Conservation (phyloP, 2,888 invertebrate species). For the Apodemia hepburni region DNA sequence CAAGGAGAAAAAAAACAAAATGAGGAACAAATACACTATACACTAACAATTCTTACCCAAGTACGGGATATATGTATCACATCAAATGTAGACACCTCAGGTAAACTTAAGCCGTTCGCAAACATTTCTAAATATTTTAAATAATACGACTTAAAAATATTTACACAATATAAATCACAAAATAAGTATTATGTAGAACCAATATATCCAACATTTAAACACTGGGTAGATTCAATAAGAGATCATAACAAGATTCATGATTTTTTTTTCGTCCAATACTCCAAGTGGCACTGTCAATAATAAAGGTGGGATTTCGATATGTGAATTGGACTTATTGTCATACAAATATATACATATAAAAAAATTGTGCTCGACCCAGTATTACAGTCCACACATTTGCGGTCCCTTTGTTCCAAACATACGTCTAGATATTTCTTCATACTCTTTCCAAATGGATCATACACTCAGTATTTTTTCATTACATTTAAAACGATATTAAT, state of each 20-base stretch:
- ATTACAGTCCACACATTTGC: slow-evolving; percentile 43
- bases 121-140: slow-evolving; percentile 43
- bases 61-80: slow-evolving; percentile 57
- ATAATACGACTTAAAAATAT: slow-evolving; percentile 59
- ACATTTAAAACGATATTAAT: slow-evolving; percentile 43
- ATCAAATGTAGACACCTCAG: slow-evolving; percentile 46
- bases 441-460: slow-evolving; percentile 37
- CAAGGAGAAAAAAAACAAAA: slow-evolving; percentile 62
- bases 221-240: slow-evolving; percentile 78
- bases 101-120: slow-evolving; percentile 62
- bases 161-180: slow-evolving; percentile 48
- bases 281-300: slow-evolving; percentile 41
- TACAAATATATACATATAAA: slow-evolving; percentile 58
- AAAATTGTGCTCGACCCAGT: slow-evolving; percentile 70
- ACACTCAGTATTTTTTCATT: slow-evolving; percentile 33
- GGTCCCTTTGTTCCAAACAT: slow-evolving; percentile 30
- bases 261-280: slow-evolving; percentile 41
- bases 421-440: slow-evolving; percentile 9
- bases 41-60: slow-evolving; percentile 59
- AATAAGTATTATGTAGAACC: slow-evolving; percentile 1
- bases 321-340: slow-evolving; percentile 72
- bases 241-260: slow-evolving; percentile 77
- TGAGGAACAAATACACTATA: slow-evolving; percentile 72
- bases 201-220: slow-evolving; percentile 36
- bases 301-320: slow-evolving; percentile 69